phyloP scores from a whole-genome alignment of 2,797 vertebrate genomes.

The Parauchenoglanis punctatus region DNA sequence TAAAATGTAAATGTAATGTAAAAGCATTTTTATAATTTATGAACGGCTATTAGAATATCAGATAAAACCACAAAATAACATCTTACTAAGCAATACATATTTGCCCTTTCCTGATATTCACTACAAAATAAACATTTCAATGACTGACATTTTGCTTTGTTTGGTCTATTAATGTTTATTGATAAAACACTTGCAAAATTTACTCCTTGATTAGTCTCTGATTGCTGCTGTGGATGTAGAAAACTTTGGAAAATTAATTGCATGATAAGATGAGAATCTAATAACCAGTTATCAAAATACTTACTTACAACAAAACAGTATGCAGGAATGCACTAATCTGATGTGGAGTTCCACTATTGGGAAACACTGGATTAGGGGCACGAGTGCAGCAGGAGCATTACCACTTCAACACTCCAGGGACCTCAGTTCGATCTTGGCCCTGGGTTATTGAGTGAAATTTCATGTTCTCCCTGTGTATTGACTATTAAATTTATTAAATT shows the following conservation, averaged over 20 bases:
- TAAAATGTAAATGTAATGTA: conserved; percentile 18
- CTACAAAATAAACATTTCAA: conserved; percentile 25
- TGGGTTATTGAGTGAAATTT: neutral
- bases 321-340: neutral
- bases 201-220: neutral
- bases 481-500: neutral
- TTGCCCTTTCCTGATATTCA: conserved; percentile 12
- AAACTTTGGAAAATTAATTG: neutral
- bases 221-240: neutral
- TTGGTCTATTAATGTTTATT: neutral
- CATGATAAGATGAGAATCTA: too few species aligned
- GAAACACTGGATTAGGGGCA: neutral
- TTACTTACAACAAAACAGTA: neutral
- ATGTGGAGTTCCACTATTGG: neutral
- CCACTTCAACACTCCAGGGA: neutral
- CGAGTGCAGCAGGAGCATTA: neutral
- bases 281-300: too few species aligned
- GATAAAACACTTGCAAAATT: neutral
- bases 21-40: conserved; percentile 40
- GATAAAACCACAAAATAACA: conserved; percentile 35
- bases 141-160: neutral
- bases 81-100: conserved; percentile 16
- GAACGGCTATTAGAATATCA: conserved; percentile 30
- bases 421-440: neutral
- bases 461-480: neutral